Evolutionary conservation across 1,140 invertebrate genomes (phyloP).

Genomic region (Cotesia chilonis): DNA sequence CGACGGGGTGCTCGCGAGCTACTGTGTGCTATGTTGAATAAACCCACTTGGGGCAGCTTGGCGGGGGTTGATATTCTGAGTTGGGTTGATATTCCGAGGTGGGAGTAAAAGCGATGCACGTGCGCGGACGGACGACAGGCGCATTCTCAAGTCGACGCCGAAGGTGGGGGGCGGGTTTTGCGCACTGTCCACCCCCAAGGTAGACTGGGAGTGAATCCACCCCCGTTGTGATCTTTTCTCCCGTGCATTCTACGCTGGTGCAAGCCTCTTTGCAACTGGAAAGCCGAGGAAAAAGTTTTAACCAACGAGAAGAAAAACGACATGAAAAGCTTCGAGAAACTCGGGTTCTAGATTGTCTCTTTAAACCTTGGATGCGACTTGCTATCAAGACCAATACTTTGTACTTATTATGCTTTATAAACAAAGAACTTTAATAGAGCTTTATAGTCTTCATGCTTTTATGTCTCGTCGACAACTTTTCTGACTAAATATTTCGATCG

Average conservation of each 20-base stretch:
- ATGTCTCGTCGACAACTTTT: neutral
- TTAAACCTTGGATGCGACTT: too few species aligned
- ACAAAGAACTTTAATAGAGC: too few species aligned
- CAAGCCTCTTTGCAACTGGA: conserved; percentile 36
- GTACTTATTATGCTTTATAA: too few species aligned
- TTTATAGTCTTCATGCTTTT: too few species aligned
- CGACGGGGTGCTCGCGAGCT: conserved; percentile 60
- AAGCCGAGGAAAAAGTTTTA: conserved; percentile 46
- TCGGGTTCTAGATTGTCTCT: too few species aligned
- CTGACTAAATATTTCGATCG: neutral
- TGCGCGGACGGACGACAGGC: conserved; percentile 49
- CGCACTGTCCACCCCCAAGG: conserved; percentile 57
- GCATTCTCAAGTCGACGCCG: conserved; percentile 55
- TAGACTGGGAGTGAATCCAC: conserved; percentile 37
- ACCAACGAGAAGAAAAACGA: conserved; percentile 21
- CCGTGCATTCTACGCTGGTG: conserved; percentile 38
- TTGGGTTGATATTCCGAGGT: neutral
- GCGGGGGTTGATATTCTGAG: conserved; percentile 26
- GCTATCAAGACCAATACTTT: conserved; percentile 4
- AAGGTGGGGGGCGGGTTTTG: conserved; percentile 65
- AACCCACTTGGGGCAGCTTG: conserved; percentile 37
- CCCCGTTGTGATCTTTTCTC: conserved; percentile 38
- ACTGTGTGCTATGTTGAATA: conserved; percentile 63
- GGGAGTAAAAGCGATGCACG: conserved; percentile 22
- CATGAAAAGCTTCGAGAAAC: conserved; percentile 9